Evolutionary conservation across 2,113 vertebrate species (phyloP).

Genomic region (Micronisus gabar): DNA sequence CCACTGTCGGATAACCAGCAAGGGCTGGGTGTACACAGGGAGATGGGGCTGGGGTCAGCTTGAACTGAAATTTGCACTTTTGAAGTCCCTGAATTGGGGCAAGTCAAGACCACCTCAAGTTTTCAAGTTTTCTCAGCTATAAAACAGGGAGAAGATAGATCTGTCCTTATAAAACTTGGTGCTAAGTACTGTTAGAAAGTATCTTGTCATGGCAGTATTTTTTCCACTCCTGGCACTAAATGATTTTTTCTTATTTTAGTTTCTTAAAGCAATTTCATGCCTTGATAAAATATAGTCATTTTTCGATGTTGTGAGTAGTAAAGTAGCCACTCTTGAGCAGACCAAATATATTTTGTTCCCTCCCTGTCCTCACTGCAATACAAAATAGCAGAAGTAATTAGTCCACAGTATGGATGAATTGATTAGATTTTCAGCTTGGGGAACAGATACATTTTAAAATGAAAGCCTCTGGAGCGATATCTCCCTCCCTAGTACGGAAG

Average conservation of each 20-base stretch:
- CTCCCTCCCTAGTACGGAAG: not conserved
- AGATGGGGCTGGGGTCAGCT: not conserved
- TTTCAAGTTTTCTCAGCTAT: not conserved
- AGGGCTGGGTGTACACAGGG: not conserved
- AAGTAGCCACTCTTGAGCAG: not conserved
- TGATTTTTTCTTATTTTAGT: not conserved
- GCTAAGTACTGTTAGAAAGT: not conserved
- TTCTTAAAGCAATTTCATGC: constrained; percentile 22
- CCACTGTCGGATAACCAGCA: not conserved
- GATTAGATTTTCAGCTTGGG: constrained; percentile 69
- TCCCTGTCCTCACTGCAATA: not conserved
- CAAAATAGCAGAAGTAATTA: constrained; percentile 66
- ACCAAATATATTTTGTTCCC: not conserved
- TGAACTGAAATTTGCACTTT: not conserved
- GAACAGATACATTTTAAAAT: constrained; percentile 55
- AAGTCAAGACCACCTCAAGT: not conserved
- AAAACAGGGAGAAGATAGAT: not conserved
- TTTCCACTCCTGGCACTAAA: not conserved
- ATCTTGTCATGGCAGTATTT: not conserved
- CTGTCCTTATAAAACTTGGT: not conserved
- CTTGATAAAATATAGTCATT: constrained; percentile 13
- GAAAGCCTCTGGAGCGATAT: not conserved
- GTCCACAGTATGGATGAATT: constrained; percentile 59
- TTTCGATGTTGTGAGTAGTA: not conserved
- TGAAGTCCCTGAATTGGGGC: not conserved